Evolutionary conservation across 2,797 vertebrate genomes (phyloP).

Genomic region (Oryzias sinensis): DNA sequence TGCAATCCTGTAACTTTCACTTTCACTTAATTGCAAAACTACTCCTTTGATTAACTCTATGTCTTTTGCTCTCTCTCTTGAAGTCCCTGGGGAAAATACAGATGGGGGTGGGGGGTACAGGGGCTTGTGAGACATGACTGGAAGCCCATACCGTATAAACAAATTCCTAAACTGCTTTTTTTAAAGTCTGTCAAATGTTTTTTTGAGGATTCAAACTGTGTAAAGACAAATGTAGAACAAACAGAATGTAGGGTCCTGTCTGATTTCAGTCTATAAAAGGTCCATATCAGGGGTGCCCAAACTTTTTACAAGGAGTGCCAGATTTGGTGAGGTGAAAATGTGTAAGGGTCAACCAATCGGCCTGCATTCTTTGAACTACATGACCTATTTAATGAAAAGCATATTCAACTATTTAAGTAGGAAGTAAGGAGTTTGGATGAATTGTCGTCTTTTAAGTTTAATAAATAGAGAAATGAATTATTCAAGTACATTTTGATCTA

Average conservation of each 20-base stretch:
- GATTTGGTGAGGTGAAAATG: no score
- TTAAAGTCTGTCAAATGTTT: constrained; percentile 52
- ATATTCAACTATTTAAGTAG: no score
- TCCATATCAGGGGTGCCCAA: no score
- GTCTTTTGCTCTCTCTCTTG: constrained; percentile 17
- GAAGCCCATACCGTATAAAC: constrained; percentile 60
- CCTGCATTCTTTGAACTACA: no score
- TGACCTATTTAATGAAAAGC: no score
- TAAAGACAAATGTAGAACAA: constrained; percentile 35
- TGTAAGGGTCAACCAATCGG: no score
- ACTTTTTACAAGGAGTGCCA: no score
- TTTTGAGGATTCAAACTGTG: constrained; percentile 51
- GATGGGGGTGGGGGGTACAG: background rate
- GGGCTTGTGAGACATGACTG: constrained; percentile 49
- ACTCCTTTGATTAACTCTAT: constrained; percentile 66
- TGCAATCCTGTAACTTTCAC: constrained; percentile 64
- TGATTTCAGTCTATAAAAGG: no score
- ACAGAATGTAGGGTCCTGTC: no score
- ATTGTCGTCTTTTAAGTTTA: constrained; percentile 7
- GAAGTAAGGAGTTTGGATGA: no score
- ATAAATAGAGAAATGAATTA: background rate
- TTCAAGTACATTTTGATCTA: no score
- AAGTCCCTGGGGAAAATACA: constrained; percentile 45
- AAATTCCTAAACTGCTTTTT: constrained; percentile 50
- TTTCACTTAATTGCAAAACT: constrained; percentile 69